phyloP scores from a whole-genome alignment of 2,888 invertebrate genomes.

The Zhuqinia jingwanae region DNA sequence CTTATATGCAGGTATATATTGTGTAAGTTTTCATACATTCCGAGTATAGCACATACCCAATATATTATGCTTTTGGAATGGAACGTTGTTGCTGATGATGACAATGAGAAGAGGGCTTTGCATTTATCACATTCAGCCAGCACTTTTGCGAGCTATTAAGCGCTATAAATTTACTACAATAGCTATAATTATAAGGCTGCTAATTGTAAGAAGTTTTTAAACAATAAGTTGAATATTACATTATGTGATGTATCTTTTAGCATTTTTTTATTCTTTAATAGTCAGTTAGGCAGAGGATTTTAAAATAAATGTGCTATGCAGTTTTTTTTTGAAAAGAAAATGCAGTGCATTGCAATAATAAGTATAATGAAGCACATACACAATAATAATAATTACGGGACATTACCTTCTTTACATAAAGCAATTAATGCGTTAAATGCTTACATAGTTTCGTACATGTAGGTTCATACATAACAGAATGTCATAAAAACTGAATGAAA shows the following conservation, averaged over 20 bases:
- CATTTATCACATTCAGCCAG: not conserved
- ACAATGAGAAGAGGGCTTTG: conserved; percentile 5
- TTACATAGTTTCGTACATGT: not conserved
- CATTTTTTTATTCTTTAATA: too few relatives aligned
- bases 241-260: too few relatives aligned
- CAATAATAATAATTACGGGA: conserved; percentile 24
- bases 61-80: not conserved
- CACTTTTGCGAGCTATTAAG: not conserved
- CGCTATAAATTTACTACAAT: not conserved
- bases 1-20: too few relatives aligned
- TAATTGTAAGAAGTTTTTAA: not conserved
- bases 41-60: not conserved
- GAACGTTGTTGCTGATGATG: not conserved
- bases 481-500: not conserved
- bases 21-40: not conserved
- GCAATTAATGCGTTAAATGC: conserved; percentile 9
- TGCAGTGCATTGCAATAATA: not conserved
- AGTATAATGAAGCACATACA: not conserved
- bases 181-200: conserved; percentile 9
- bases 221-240: conserved; percentile 9
- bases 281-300: too few relatives aligned
- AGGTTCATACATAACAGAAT: not conserved
- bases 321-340: not conserved
- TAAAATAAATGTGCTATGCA: not conserved
- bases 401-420: conserved; percentile 38